phyloP scores from a whole-genome alignment of 1,140 invertebrate species.

The Leptinotarsa lineolata region DNA sequence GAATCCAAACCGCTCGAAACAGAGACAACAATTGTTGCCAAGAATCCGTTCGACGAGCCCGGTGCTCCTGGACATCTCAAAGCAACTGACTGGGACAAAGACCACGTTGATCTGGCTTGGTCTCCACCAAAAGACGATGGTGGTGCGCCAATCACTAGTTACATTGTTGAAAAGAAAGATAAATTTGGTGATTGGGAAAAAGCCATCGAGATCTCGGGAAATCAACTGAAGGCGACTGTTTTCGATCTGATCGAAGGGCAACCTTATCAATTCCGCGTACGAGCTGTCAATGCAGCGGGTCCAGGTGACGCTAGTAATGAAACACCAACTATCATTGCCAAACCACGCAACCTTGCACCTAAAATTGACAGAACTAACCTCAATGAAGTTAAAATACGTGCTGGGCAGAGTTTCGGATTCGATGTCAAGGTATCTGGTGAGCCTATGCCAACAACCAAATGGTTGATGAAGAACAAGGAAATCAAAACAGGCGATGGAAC shows the following conservation, averaged over 20 bases:
- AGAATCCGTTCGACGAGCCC: constrained; percentile 96
- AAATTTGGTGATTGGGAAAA: constrained; percentile 95
- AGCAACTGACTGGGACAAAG: constrained; percentile 95
- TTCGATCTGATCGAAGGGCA: constrained; percentile 89
- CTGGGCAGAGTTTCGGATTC: constrained; percentile 83
- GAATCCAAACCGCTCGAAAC: constrained; percentile 92
- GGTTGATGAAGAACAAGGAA: constrained; percentile 78
- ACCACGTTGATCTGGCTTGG: constrained; percentile 91
- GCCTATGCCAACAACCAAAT: constrained; percentile 87
- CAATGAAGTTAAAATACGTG: constrained; percentile 83
- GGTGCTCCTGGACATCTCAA: constrained; percentile 88
- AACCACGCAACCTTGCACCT: constrained; percentile 83
- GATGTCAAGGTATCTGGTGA: constrained; percentile 86
- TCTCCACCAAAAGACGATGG: constrained; percentile 79
- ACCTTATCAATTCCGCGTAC: constrained; percentile 88
- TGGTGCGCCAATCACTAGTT: constrained; percentile 84
- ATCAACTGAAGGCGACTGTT: constrained; percentile 81
- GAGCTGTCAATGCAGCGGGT: constrained; percentile 91
- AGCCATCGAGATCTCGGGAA: constrained; percentile 79
- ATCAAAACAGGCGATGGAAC: constrained; percentile 71
- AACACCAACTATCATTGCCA: constrained; percentile 86
- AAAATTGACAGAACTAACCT: constrained; percentile 88
- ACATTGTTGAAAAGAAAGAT: constrained; percentile 91
- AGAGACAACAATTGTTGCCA: constrained; percentile 85
- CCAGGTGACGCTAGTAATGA: constrained; percentile 87